phyloP scores from a whole-genome alignment of 2,888 invertebrate species.

The Chesias legatella region DNA sequence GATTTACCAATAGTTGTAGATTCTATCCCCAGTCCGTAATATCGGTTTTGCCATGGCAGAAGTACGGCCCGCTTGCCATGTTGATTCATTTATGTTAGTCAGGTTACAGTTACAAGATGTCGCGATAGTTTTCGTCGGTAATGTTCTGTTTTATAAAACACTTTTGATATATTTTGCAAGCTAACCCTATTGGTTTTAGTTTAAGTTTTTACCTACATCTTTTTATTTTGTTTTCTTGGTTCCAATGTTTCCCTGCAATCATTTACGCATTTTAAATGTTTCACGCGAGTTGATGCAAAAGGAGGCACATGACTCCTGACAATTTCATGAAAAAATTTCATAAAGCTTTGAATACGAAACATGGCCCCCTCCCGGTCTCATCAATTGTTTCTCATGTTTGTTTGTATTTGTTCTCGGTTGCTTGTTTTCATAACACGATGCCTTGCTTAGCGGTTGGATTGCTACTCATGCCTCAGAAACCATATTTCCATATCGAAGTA shows the following conservation, averaged over 20 bases:
- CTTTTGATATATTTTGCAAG: too few species aligned
- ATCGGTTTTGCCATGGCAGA: slow-evolving; percentile 30
- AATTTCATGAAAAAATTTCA: slow-evolving; percentile 54
- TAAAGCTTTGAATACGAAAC: slow-evolving; percentile 55
- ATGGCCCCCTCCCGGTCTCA: slow-evolving; percentile 49
- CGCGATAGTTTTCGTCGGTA: slow-evolving; percentile 36
- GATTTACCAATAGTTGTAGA: slow-evolving; percentile 24
- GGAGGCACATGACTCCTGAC: slow-evolving; percentile 39
- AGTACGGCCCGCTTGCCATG: slow-evolving; percentile 10
- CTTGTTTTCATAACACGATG: slow-evolving; percentile 77
- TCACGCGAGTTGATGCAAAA: slow-evolving; percentile 37
- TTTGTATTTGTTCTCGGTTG: slow-evolving; percentile 72
- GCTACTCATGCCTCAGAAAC: slow-evolving; percentile 44
- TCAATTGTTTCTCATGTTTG: slow-evolving; percentile 75
- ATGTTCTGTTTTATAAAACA: slow-evolving; percentile 21
- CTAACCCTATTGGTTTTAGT: slow-evolving; percentile 7
- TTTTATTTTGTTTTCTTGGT: neutral
- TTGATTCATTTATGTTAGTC: slow-evolving; percentile 25
- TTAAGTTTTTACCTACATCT: too few species aligned
- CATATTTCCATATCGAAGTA: slow-evolving; percentile 35
- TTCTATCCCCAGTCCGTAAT: slow-evolving; percentile 35
- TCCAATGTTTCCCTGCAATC: slow-evolving; percentile 3
- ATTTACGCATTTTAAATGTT: slow-evolving; percentile 18
- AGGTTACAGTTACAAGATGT: slow-evolving; percentile 45
- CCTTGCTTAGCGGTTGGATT: slow-evolving; percentile 64